These are phyloP conservation scores for Procavia capensis DNA, from an alignment of 2,113 vertebrate genomes.

Conservation along the genomic window DNA sequence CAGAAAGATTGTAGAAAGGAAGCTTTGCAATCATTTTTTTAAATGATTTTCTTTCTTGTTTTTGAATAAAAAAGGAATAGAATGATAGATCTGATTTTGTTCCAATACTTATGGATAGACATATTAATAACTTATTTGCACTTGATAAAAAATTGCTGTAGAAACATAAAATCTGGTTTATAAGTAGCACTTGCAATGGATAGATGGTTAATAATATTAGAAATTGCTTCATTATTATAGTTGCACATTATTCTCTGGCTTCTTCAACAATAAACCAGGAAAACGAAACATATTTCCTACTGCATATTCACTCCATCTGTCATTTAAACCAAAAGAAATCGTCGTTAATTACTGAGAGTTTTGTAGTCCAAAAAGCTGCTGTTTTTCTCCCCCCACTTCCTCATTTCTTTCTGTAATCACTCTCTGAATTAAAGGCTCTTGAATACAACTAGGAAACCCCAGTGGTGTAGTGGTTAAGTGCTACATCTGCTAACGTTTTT, in stretches of 20 bases:
- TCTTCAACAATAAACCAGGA: constrained; percentile 18
- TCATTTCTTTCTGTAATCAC: background rate
- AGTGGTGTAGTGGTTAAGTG: too few relatives aligned
- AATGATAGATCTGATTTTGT: background rate
- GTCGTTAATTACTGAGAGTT: constrained; percentile 13
- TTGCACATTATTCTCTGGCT: background rate
- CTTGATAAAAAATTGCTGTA: background rate
- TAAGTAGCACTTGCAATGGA: background rate
- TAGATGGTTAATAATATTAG: background rate
- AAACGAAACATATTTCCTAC: background rate
- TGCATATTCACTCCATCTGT: background rate
- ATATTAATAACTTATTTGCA: background rate
- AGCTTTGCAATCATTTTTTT: background rate
- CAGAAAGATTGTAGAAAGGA: background rate
- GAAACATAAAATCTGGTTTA: constrained; percentile 12
- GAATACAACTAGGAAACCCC: too few relatives aligned
- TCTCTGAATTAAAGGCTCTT: background rate
- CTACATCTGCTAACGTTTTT: too few relatives aligned
- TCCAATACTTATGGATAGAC: background rate
- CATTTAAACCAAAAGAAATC: background rate
- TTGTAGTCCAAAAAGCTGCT: background rate
- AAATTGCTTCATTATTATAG: background rate
- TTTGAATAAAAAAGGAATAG: background rate
- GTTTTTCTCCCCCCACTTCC: background rate
- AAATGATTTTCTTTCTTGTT: background rate